phyloP scores from a whole-genome alignment of 1,140 invertebrate species.

The Aphis craccivora region DNA sequence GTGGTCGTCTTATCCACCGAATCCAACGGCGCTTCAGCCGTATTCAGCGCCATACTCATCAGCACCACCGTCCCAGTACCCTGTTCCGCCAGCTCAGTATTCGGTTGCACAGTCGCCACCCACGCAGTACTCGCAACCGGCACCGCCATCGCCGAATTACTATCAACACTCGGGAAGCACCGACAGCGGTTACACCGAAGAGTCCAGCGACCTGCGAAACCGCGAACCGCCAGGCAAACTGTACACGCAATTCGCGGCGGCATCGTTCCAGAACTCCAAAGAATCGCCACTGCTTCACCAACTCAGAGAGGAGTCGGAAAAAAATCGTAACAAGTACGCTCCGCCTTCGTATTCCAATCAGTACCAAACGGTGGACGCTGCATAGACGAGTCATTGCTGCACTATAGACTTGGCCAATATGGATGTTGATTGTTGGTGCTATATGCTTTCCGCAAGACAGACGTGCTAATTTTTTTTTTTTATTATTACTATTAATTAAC shows the following conservation, averaged over 20 bases:
- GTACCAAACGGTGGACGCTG: constrained; percentile 21
- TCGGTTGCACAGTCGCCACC: background rate
- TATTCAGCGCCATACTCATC: background rate
- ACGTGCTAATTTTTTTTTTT: background rate
- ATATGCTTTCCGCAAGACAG: background rate
- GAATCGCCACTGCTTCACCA: constrained; percentile 35
- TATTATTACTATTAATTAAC: background rate
- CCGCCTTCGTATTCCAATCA: background rate
- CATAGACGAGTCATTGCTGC: background rate
- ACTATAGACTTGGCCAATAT: background rate
- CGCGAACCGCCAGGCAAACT: background rate
- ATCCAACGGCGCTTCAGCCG: background rate
- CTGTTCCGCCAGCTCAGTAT: background rate
- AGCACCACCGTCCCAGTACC: background rate
- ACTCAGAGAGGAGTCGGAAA: constrained; percentile 36
- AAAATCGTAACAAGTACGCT: constrained; percentile 17
- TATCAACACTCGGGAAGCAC: background rate
- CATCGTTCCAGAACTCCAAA: constrained; percentile 27
- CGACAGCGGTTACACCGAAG: background rate
- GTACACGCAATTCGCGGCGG: background rate
- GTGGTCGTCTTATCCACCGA: background rate
- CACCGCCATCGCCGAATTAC: background rate
- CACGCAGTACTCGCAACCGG: background rate
- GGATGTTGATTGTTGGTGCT: background rate
- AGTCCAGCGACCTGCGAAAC: background rate